Evolutionary conservation across 2,888 invertebrate species (phyloP).

Genomic region (Amphiduros pacificus): DNA sequence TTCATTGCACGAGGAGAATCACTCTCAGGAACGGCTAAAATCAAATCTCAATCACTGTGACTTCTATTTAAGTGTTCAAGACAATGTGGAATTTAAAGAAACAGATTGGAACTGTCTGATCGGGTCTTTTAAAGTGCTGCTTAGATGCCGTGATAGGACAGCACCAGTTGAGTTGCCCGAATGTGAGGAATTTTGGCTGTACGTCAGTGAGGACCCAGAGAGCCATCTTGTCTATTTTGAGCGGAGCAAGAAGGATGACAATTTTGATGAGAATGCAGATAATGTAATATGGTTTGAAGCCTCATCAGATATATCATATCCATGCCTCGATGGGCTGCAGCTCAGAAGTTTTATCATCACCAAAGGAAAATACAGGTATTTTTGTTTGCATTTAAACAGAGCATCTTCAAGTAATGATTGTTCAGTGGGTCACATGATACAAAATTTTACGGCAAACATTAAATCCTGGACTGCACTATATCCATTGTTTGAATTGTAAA

Average conservation of each 20-base stretch:
- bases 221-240: constrained; percentile 52
- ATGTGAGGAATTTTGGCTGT: constrained; percentile 45
- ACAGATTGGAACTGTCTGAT: constrained; percentile 33
- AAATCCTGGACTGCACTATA: no score
- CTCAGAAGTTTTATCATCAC: no score
- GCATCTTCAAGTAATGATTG: no score
- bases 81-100: constrained; percentile 18
- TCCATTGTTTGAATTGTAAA: no score
- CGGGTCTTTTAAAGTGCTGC: constrained; percentile 24
- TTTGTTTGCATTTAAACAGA: no score
- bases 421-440: no score
- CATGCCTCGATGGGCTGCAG: no score
- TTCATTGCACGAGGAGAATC: neutral
- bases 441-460: no score
- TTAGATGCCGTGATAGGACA: constrained; percentile 1
- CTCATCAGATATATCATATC: neutral
- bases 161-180: constrained; percentile 28
- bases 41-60: constrained; percentile 32
- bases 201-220: constrained; percentile 40
- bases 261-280: constrained; percentile 3
- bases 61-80: constrained; percentile 31
- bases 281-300: constrained; percentile 10
- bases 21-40: constrained; percentile 11
- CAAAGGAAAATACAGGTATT: no score
- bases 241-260: constrained; percentile 19